These are phyloP conservation scores for Macquaria ambigua DNA, from an alignment of 2,113 vertebrate species.

Conservation along the genomic window DNA sequence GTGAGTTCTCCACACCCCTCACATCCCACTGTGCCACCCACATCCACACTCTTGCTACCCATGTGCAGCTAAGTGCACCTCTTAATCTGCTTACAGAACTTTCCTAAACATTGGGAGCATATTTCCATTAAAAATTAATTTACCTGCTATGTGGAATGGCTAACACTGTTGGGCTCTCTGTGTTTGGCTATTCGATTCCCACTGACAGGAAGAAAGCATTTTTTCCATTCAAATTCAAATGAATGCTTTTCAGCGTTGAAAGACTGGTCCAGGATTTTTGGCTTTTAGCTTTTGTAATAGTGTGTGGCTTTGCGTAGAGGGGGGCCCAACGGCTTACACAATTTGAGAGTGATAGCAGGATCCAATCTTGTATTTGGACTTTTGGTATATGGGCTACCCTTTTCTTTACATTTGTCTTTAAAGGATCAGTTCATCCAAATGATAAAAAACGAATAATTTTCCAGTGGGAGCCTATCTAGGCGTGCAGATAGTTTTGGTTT, in stretches of 20 bases:
- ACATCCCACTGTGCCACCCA: constrained; percentile 52
- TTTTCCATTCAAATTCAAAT: constrained; percentile 28
- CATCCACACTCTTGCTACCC: constrained; percentile 40
- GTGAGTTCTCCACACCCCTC: constrained; percentile 41
- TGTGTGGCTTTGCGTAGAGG: neutral
- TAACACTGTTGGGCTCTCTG: neutral
- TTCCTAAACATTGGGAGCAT: constrained; percentile 45
- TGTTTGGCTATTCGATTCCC: constrained; percentile 23
- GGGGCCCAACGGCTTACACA: neutral
- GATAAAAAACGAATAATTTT: neutral
- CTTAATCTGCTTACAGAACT: constrained; percentile 72
- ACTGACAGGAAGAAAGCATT: constrained; percentile 30
- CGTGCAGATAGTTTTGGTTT: neutral
- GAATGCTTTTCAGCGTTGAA: constrained; percentile 9
- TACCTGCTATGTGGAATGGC: constrained; percentile 37
- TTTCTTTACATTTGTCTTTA: neutral
- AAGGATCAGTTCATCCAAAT: neutral
- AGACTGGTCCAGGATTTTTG: neutral
- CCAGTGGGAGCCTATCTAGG: neutral
- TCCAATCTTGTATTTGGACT: constrained; percentile 1
- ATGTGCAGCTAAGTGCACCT: constrained; percentile 56
- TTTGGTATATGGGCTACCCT: neutral
- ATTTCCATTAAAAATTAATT: constrained; percentile 65
- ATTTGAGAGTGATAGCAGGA: neutral
- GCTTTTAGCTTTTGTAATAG: constrained; percentile 9